phyloP scores from a whole-genome alignment of 2,797 vertebrate genomes.

The Periparus ater region DNA sequence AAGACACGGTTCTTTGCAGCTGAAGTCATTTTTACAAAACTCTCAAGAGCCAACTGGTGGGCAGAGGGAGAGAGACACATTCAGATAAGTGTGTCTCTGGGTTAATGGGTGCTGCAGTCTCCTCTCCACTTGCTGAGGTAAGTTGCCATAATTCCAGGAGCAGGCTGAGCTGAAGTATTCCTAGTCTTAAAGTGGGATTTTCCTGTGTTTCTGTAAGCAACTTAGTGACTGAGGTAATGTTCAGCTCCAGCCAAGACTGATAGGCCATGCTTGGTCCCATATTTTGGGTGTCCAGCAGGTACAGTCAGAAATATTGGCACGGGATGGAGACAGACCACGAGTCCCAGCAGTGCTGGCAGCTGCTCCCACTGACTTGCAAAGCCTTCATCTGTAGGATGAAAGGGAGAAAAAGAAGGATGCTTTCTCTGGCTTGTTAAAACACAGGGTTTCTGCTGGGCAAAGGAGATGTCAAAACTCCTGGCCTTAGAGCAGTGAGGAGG shows the following conservation, averaged over 20 bases:
- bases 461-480: neutral
- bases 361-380: neutral
- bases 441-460: neutral
- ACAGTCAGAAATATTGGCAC: neutral
- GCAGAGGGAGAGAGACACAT: neutral
- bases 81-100: neutral
- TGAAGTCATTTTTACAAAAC: neutral
- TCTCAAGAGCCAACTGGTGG: neutral
- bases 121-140: neutral
- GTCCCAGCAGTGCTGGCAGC: neutral
- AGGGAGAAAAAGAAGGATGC: neutral
- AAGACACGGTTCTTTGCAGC: neutral
- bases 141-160: neutral
- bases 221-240: neutral
- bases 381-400: neutral
- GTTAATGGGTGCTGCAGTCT: neutral
- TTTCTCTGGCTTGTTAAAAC: neutral
- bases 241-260: neutral
- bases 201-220: neutral
- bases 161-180: neutral
- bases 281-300: neutral
- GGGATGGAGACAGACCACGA: neutral
- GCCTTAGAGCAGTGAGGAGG: neutral
- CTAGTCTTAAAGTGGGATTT: neutral
- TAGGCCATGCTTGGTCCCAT: neutral